Percentiles rank a stretch among this genome's conserved stretches.
Conservation (phyloP, 30 jellyfish, hydroid and myxozoan genomes). For the Chironex yamaguchii region DNA sequence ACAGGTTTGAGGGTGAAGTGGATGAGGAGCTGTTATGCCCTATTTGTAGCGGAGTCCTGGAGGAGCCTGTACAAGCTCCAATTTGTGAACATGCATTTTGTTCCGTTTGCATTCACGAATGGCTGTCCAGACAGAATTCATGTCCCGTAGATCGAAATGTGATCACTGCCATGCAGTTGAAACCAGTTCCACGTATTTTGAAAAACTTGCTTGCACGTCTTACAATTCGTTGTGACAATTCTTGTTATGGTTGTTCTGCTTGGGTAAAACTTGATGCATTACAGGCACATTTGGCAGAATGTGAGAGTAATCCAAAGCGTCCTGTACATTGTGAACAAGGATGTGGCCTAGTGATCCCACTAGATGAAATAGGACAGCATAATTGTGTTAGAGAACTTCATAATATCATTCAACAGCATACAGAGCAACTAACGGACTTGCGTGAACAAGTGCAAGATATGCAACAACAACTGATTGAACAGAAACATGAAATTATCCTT, state of each 20-base stretch:
- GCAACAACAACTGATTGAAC: conserved; percentile 87
- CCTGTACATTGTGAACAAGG: conserved; percentile 98
- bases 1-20: conserved; percentile 94
- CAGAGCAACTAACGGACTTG: conserved; percentile 85
- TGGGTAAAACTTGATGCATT: conserved; percentile 89
- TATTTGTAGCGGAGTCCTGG: conserved; percentile 97
- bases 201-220: conserved; percentile 89
- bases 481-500: conserved; percentile 77
- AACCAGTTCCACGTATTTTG: conserved; percentile 95
- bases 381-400: conserved; percentile 93
- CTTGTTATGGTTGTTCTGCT: conserved; percentile 88
- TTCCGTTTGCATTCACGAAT: conserved; percentile 91
- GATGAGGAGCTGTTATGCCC: conserved; percentile 95
- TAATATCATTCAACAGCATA: conserved; percentile 80
- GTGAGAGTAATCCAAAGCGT: conserved; percentile 94
- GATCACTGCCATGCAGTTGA: conserved; percentile 79
- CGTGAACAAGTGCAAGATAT: conserved; percentile 87
- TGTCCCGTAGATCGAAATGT: conserved; percentile 98
- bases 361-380: conserved; percentile 91
- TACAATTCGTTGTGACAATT: conserved; percentile 86
- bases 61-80: conserved; percentile 99
- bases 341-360: conserved; percentile 90
- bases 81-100: conserved; percentile 98
- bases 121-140: conserved; percentile 92
- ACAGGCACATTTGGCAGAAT: conserved; percentile 78